phyloP scores from a whole-genome alignment of 2,888 invertebrate genomes.

The Lucinisca nassula region DNA sequence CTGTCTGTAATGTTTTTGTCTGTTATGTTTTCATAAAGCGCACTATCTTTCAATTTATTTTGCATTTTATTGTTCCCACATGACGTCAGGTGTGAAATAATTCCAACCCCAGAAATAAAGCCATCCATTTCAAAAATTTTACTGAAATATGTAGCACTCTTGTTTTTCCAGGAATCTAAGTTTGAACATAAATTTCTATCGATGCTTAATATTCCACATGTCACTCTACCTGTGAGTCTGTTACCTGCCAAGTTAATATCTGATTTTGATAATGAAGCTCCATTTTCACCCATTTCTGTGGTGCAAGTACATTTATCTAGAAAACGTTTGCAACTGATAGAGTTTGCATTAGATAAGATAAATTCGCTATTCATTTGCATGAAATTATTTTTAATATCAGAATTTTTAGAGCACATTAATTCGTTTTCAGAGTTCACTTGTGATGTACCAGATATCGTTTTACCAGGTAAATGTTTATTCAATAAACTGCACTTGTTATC shows the following conservation, averaged over 20 bases:
- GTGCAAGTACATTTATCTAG: not conserved
- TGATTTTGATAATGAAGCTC: not conserved
- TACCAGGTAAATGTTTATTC: not conserved
- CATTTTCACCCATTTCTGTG: slow-evolving; percentile 2
- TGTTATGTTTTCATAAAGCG: not conserved
- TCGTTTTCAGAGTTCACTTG: not conserved
- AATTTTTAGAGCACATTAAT: not conserved
- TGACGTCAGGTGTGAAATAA: not conserved
- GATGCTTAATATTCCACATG: not conserved
- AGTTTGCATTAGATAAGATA: not conserved
- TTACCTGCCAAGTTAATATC: not conserved
- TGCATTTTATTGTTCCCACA: not conserved
- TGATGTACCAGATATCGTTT: not conserved
- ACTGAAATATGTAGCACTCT: not conserved
- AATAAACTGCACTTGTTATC: not conserved
- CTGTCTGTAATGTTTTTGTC: not conserved
- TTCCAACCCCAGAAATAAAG: not conserved
- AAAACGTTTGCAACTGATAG: not conserved
- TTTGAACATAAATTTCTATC: not conserved
- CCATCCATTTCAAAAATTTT: not conserved
- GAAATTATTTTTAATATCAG: not conserved
- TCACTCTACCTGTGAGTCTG: not conserved
- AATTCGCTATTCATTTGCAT: not conserved
- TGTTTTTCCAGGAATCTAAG: not conserved
- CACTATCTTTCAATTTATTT: not conserved